These are phyloP conservation scores for Bombus terrestris DNA, from an alignment of 1,140 invertebrate genomes.

Conservation along the genomic window DNA sequence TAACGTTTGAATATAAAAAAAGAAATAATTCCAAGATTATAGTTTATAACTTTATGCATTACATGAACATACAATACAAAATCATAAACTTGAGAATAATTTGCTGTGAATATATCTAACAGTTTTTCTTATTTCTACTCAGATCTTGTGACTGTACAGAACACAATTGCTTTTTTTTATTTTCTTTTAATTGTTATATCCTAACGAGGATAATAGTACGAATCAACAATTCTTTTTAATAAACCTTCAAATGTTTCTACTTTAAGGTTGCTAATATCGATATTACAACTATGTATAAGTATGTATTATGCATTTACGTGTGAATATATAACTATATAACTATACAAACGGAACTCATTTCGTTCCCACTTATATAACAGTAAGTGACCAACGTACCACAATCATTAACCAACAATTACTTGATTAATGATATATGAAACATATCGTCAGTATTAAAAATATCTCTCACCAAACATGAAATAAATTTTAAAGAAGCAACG, in stretches of 20 bases:
- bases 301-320: slow-evolving; percentile 69
- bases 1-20: slow-evolving; percentile 31
- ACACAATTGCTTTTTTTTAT: slow-evolving; percentile 68
- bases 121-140: slow-evolving; percentile 65
- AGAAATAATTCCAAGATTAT: slow-evolving; percentile 7
- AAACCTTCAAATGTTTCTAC: slow-evolving; percentile 72
- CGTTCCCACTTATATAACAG: slow-evolving; percentile 63
- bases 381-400: slow-evolving; percentile 52
- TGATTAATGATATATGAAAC: slow-evolving; percentile 53
- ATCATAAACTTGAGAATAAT: slow-evolving; percentile 50
- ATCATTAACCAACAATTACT: slow-evolving; percentile 54
- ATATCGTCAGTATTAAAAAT: slow-evolving; percentile 62
- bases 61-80: slow-evolving; percentile 62
- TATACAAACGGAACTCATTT: slow-evolving; percentile 75
- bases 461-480: slow-evolving; percentile 15
- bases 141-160: slow-evolving; percentile 73
- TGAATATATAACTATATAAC: slow-evolving; percentile 72
- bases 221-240: slow-evolving; percentile 74
- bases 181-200: slow-evolving; percentile 55
- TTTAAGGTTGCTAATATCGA: slow-evolving; percentile 70
- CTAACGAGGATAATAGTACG: slow-evolving; percentile 72
- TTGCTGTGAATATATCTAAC: slow-evolving; percentile 60
- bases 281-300: slow-evolving; percentile 71
- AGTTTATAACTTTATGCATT: slow-evolving; percentile 39
- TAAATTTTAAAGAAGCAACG: not conserved